phyloP scores from a whole-genome alignment of 2,888 invertebrate genomes.

The Imbricaverruca yamaguchii region DNA sequence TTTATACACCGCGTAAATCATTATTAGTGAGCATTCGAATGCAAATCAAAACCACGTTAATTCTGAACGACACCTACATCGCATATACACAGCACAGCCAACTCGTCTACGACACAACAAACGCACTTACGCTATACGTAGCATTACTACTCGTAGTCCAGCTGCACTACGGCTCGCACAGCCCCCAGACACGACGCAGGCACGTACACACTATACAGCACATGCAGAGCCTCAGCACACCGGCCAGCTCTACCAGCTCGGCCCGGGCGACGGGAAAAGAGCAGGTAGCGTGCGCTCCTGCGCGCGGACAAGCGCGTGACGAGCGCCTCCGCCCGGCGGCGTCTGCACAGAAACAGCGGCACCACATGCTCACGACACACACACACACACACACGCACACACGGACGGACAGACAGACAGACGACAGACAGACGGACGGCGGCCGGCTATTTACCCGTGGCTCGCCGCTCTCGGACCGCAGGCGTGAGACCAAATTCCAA shows the following conservation, averaged over 20 bases:
- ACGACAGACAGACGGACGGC: not conserved
- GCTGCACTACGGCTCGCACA: not conserved
- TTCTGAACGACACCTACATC: no score
- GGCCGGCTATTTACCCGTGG: not conserved
- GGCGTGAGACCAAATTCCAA: constrained; percentile 13
- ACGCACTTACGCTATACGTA: no score
- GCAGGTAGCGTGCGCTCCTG: not conserved
- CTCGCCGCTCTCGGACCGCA: not conserved
- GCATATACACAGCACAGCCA: no score
- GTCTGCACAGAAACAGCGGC: not conserved
- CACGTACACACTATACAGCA: not conserved
- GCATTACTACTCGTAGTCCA: no score
- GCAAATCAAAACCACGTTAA: no score
- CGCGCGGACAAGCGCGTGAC: not conserved
- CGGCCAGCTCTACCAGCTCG: not conserved
- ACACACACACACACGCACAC: not conserved
- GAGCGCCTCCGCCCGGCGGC: not conserved
- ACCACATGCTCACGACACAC: not conserved
- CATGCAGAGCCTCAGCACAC: not conserved
- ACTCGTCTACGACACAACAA: no score
- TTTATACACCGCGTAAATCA: no score
- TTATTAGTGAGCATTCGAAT: no score
- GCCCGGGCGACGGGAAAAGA: not conserved
- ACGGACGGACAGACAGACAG: not conserved
- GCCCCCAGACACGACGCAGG: not conserved